phyloP scores from a whole-genome alignment of 2,113 vertebrate genomes.

The Coracopsis vasa region DNA sequence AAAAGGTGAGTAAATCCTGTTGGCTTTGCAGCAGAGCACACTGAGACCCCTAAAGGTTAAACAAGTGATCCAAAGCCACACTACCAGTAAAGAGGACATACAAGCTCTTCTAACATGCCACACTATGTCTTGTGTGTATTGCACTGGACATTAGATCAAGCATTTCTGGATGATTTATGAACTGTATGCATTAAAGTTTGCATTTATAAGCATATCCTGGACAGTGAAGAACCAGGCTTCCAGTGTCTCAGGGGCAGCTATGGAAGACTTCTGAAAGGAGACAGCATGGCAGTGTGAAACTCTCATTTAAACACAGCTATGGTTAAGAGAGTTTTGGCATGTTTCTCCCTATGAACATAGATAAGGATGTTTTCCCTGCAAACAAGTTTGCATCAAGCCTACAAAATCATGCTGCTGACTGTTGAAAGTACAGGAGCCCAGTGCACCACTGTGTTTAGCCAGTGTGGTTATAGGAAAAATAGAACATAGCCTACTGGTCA shows the following conservation, averaged over 20 bases:
- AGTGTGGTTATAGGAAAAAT: background rate
- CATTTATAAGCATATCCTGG: background rate
- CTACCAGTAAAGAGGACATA: fast-evolving
- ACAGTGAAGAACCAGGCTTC: background rate
- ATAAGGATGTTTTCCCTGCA: background rate
- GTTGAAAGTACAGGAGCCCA: background rate
- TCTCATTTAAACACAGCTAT: background rate
- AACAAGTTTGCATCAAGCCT: background rate
- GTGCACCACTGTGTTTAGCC: background rate
- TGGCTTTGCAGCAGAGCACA: background rate
- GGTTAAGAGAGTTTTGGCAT: background rate
- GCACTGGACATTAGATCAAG: background rate
- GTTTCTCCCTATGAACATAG: background rate
- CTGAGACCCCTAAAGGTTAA: background rate
- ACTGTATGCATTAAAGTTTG: background rate
- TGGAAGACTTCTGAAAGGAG: background rate
- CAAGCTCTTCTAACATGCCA: background rate
- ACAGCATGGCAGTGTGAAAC: background rate
- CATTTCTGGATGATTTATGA: background rate
- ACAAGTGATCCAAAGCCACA: background rate
- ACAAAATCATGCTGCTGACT: background rate
- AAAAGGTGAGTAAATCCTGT: background rate
- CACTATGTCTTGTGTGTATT: background rate
- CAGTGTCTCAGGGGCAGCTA: background rate
- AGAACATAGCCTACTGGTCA: background rate